phyloP scores from a whole-genome alignment of 2,888 invertebrate species.

The Spisula subtruncata region DNA sequence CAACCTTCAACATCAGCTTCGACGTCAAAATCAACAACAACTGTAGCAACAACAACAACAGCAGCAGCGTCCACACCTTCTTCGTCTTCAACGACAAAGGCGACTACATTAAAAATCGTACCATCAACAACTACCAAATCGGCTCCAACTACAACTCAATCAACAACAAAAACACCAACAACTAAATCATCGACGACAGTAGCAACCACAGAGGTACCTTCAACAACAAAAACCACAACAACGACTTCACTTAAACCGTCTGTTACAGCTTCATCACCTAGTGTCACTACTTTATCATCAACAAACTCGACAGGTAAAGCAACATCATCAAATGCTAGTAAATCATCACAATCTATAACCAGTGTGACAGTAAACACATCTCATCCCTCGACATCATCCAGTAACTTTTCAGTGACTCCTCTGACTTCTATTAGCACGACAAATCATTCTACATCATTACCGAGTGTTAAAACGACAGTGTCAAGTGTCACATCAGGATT shows the following conservation, averaged over 20 bases:
- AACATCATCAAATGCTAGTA: not conserved
- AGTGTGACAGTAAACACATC: not conserved
- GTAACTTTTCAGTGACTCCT: not conserved
- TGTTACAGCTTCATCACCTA: not conserved
- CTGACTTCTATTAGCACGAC: not conserved
- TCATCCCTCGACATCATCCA: not conserved
- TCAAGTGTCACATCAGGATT: not conserved
- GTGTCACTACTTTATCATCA: not conserved
- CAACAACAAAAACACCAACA: not conserved
- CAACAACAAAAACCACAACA: constrained; percentile 24
- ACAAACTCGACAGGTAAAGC: not conserved
- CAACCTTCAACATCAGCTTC: not conserved
- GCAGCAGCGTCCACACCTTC: not conserved
- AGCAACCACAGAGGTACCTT: not conserved
- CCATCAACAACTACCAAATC: constrained; percentile 30
- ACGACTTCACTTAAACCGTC: not conserved
- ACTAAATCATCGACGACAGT: constrained; percentile 9
- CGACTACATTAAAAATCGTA: constrained; percentile 11
- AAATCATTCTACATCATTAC: not conserved
- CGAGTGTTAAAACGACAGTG: not conserved
- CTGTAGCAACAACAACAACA: constrained; percentile 4
- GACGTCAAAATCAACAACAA: constrained; percentile 26
- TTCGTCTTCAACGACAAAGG: not conserved
- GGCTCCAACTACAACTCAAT: constrained; percentile 3
- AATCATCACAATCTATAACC: not conserved